Percentiles rank a stretch among this genome's conserved stretches.
phyloP scores from a whole-genome alignment of 2,113 vertebrate genomes.

The Etheostoma spectabile region DNA sequence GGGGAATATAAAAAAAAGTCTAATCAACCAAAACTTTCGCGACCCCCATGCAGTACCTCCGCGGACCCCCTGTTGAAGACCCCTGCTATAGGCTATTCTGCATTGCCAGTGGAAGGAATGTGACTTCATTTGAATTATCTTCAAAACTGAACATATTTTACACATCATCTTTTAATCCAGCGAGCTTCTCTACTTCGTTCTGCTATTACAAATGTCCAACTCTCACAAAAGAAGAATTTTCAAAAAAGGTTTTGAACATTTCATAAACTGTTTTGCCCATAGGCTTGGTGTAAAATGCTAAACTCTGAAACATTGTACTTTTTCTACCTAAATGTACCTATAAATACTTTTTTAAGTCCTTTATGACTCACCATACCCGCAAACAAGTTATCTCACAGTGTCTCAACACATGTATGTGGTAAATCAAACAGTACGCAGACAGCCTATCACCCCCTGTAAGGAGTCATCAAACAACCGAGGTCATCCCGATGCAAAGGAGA shows the following conservation, averaged over 20 bases:
- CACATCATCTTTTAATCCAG: background rate
- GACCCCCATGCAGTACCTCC: too few relatives aligned
- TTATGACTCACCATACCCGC: constrained; percentile 46
- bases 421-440: constrained; percentile 10
- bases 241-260: background rate
- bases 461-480: background rate
- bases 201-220: background rate
- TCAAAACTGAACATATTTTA: background rate
- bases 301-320: background rate
- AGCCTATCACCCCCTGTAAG: constrained; percentile 9
- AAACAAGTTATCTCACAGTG: constrained; percentile 11
- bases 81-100: too few relatives aligned
- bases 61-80: too few relatives aligned
- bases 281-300: background rate
- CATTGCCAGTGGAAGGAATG: background rate
- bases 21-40: too few relatives aligned
- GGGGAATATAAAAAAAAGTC: too few relatives aligned
- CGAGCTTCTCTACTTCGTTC: background rate
- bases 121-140: background rate
- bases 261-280: background rate
- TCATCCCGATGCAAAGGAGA: constrained; percentile 33
- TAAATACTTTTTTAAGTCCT: background rate
- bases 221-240: background rate
- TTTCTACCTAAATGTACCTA: background rate
- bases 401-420: constrained; percentile 5